Evolutionary conservation across 2,113 vertebrate species (phyloP).

Genomic region (Menidia beryllina): DNA sequence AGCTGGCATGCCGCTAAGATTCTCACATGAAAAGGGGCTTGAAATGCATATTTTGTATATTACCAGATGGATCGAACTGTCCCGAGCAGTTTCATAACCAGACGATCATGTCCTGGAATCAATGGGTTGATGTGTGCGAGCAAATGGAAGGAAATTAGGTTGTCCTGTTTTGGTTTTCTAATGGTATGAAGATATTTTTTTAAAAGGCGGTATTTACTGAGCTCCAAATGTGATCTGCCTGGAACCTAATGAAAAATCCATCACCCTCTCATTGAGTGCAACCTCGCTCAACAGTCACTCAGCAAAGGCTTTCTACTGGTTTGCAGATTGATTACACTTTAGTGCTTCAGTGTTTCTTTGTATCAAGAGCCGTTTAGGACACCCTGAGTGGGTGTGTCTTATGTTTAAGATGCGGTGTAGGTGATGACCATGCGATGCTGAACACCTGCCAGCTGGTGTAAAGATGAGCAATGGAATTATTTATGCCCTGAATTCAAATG

Average conservation of each 20-base stretch:
- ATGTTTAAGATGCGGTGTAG: constrained; percentile 37
- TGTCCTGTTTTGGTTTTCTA: neutral
- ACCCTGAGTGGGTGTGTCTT: constrained; percentile 38
- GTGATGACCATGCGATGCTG: constrained; percentile 21
- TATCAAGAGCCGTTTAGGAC: constrained; percentile 37
- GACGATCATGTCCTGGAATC: neutral
- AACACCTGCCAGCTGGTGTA: constrained; percentile 11
- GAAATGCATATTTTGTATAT: neutral
- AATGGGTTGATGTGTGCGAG: neutral
- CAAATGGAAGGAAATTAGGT: neutral
- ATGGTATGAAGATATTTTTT: constrained; percentile 13
- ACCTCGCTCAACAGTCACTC: constrained; percentile 17
- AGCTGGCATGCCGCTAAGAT: neutral
- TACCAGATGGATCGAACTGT: neutral
- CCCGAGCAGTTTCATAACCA: neutral
- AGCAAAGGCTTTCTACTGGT: constrained; percentile 15
- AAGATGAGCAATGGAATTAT: neutral
- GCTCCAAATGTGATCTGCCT: constrained; percentile 13
- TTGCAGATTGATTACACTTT: constrained; percentile 27
- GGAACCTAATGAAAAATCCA: constrained; percentile 15
- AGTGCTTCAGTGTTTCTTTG: constrained; percentile 16
- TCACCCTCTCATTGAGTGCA: constrained; percentile 3
- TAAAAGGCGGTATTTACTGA: constrained; percentile 16
- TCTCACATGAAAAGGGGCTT: no score
- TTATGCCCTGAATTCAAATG: constrained; percentile 30